Evolutionary conservation across 2,797 vertebrate species (phyloP).

Genomic region (Poeciliopsis turneri): DNA sequence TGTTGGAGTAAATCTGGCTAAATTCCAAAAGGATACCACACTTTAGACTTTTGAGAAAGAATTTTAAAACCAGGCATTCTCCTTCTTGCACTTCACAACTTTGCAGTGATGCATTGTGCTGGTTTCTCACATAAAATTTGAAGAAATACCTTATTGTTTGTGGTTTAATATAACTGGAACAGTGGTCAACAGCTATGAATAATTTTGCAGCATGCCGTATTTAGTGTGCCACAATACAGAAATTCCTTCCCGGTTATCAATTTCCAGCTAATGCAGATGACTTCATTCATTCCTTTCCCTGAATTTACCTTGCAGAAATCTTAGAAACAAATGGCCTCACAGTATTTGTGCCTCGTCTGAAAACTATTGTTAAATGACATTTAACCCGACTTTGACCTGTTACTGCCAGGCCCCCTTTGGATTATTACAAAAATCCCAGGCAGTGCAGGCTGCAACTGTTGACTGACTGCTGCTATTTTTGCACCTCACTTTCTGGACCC

Average conservation of each 20-base stretch:
- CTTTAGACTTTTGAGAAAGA: background rate
- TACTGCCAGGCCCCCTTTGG: constrained; percentile 30
- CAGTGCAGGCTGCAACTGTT: constrained; percentile 38
- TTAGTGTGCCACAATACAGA: background rate
- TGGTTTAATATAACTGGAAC: background rate
- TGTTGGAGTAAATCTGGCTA: background rate
- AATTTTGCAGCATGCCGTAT: background rate
- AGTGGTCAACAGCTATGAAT: background rate
- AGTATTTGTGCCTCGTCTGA: background rate
- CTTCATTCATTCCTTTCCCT: background rate
- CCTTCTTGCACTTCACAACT: background rate
- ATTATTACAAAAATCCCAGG: constrained; percentile 44
- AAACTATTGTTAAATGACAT: constrained; percentile 38
- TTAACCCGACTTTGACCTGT: constrained; percentile 53
- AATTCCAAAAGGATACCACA: background rate
- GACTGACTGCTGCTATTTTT: constrained; percentile 62
- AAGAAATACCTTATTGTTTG: background rate
- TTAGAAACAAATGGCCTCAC: background rate
- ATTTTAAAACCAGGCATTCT: background rate
- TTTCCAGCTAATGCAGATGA: background rate
- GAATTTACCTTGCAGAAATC: background rate
- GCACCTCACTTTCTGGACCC: constrained; percentile 54
- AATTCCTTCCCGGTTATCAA: background rate
- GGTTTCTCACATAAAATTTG: background rate
- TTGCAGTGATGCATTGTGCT: background rate